These are phyloP conservation scores for Pollenia labialis DNA, from an alignment of 2,888 invertebrate species.

Conservation along the genomic window DNA sequence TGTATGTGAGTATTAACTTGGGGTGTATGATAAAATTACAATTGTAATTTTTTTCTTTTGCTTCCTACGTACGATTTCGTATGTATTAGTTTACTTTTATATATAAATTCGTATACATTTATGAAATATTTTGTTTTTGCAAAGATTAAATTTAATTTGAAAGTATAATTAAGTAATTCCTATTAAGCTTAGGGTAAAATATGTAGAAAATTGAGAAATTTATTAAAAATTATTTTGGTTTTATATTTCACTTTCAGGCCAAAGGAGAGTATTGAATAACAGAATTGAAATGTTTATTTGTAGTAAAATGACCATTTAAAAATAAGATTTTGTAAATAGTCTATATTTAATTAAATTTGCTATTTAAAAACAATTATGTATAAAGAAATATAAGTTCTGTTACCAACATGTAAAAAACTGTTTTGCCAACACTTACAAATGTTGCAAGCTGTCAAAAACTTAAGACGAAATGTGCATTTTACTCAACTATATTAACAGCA, in stretches of 20 bases:
- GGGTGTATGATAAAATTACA: conserved; percentile 17
- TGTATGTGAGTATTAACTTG: background rate
- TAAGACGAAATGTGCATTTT: too few species aligned
- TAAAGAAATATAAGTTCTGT: too few species aligned
- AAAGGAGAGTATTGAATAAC: background rate
- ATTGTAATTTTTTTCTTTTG: conserved; percentile 10
- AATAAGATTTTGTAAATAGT: too few species aligned
- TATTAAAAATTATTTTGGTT: background rate
- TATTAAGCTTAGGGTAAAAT: conserved; percentile 1
- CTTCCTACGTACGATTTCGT: background rate
- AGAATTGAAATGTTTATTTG: background rate
- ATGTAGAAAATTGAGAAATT: conserved; percentile 14
- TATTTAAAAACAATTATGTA: too few species aligned
- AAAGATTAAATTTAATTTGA: conserved; percentile 39
- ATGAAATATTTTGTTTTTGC: conserved; percentile 28
- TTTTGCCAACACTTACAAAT: too few species aligned
- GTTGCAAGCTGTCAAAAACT: too few species aligned
- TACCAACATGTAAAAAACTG: too few species aligned
- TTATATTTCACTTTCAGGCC: background rate
- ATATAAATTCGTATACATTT: background rate
- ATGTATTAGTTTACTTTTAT: conserved; percentile 1
- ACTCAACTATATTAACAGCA: too few species aligned
- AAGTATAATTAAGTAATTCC: conserved; percentile 51
- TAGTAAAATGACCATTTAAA: too few species aligned
- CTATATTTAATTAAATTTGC: too few species aligned